phyloP scores from a whole-genome alignment of 2,113 vertebrate genomes.

The Menidia beryllina region DNA sequence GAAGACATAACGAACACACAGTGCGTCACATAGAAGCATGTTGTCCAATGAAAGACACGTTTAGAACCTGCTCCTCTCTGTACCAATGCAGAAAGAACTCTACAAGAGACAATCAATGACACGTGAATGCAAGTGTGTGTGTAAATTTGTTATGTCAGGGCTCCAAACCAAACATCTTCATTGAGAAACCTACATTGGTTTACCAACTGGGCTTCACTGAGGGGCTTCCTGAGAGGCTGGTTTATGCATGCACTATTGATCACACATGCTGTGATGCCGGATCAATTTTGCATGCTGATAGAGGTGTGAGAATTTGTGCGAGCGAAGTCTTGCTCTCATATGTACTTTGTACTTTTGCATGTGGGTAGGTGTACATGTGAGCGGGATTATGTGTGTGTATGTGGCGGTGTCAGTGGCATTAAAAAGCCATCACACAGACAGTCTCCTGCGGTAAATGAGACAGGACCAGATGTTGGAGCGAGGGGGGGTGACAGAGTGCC shows the following conservation, averaged over 20 bases:
- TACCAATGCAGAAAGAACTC: slow-evolving; percentile 18
- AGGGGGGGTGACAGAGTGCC: slow-evolving; percentile 70
- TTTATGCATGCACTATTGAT: slow-evolving; percentile 74
- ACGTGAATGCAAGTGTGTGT: slow-evolving; percentile 37
- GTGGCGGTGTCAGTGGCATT: slow-evolving; percentile 72
- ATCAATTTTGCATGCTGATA: slow-evolving; percentile 66
- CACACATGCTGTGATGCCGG: slow-evolving; percentile 47
- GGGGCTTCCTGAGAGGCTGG: slow-evolving; percentile 42
- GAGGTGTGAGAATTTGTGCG: slow-evolving; percentile 19
- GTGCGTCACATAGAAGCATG: slow-evolving; percentile 5
- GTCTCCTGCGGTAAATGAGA: slow-evolving; percentile 78
- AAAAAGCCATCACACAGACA: slow-evolving; percentile 80
- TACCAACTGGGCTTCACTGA: slow-evolving; percentile 42
- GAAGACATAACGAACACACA: slow-evolving; percentile 5
- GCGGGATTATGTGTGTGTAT: slow-evolving; percentile 34
- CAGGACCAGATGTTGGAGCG: slow-evolving; percentile 83
- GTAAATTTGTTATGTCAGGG: slow-evolving; percentile 21
- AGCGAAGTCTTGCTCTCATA: slow-evolving; percentile 15
- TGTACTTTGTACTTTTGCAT: slow-evolving; percentile 17
- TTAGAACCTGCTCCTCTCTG: neutral
- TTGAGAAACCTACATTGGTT: slow-evolving; percentile 66
- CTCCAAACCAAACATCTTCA: slow-evolving; percentile 73
- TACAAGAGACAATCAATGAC: slow-evolving; percentile 34
- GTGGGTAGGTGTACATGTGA: neutral
- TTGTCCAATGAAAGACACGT: neutral